phyloP scores from a whole-genome alignment of 1,140 invertebrate genomes.

The Meloidogyne floridensis region DNA sequence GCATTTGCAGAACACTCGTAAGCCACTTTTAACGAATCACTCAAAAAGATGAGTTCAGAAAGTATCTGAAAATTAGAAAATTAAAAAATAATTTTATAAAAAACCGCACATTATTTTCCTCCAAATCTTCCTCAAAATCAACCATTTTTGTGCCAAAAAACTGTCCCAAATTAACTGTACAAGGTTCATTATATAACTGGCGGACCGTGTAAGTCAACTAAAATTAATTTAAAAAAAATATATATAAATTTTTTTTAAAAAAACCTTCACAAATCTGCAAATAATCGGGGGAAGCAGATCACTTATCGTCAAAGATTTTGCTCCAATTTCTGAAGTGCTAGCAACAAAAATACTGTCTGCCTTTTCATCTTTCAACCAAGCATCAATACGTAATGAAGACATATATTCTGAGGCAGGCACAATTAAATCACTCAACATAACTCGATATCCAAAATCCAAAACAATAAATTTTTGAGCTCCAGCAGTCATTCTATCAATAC shows the following conservation, averaged over 20 bases:
- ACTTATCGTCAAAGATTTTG: conserved; percentile 32
- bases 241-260: background rate
- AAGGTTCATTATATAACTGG: conserved; percentile 20
- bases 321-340: conserved; percentile 29
- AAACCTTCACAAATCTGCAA: conserved; percentile 2
- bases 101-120: background rate
- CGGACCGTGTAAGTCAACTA: conserved; percentile 30
- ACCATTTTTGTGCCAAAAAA: conserved; percentile 16
- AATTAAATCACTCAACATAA: conserved; percentile 82
- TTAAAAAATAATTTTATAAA: background rate
- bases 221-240: conserved; percentile 17
- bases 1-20: conserved; percentile 3
- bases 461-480: conserved; percentile 69
- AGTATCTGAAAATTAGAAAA: background rate
- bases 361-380: conserved; percentile 39
- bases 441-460: conserved; percentile 82
- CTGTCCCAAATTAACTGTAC: conserved; percentile 11
- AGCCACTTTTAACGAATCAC: background rate
- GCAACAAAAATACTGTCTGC: conserved; percentile 20
- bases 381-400: conserved; percentile 30
- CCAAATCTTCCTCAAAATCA: background rate
- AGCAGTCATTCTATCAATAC: conserved; percentile 25
- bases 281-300: conserved; percentile 22
- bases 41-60: background rate
- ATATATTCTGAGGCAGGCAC: conserved; percentile 73